A percentile compares a stretch with the other conserved stretches of the same genome.
These are phyloP conservation scores for Stomorhina lunata DNA, from an alignment of 2,888 invertebrate species.

Conservation along the genomic window DNA sequence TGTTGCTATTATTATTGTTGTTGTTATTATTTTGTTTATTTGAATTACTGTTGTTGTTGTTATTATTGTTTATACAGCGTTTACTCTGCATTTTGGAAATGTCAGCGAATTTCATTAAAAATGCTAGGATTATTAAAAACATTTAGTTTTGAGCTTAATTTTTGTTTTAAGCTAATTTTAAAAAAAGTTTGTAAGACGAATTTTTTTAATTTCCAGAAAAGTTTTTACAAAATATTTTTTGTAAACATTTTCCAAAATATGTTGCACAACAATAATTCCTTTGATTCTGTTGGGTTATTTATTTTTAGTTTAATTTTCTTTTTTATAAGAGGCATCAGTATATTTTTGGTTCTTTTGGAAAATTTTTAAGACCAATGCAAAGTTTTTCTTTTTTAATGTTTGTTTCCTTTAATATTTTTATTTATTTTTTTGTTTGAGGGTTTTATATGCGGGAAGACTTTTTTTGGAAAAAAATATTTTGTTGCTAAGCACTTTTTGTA, in stretches of 20 bases:
- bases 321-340: slow-evolving; percentile 16
- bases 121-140: slow-evolving; percentile 79
- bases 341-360: slow-evolving; percentile 21
- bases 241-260: not conserved
- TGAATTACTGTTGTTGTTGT: slow-evolving; percentile 48
- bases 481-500: slow-evolving; percentile 51
- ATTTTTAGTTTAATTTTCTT: slow-evolving; percentile 28
- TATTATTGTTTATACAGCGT: slow-evolving; percentile 68
- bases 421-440: slow-evolving; percentile 19
- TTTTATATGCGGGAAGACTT: slow-evolving; percentile 54
- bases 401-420: not conserved
- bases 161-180: no score
- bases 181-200: not conserved
- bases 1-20: slow-evolving; percentile 61
- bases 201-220: not conserved
- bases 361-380: slow-evolving; percentile 58
- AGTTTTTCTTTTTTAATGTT: slow-evolving; percentile 41
- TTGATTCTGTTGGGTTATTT: slow-evolving; percentile 19
- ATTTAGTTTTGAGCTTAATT: slow-evolving; percentile 76
- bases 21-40: slow-evolving; percentile 53
- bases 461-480: slow-evolving; percentile 11
- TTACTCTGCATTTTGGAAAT: slow-evolving; percentile 77
- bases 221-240: not conserved
- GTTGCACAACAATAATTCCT: slow-evolving; percentile 42
- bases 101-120: slow-evolving; percentile 79